Percentiles rank a stretch among this genome's conserved stretches.
phyloP scores from a whole-genome alignment of 2,113 vertebrate species.

The Gallinago paraguaiae region DNA sequence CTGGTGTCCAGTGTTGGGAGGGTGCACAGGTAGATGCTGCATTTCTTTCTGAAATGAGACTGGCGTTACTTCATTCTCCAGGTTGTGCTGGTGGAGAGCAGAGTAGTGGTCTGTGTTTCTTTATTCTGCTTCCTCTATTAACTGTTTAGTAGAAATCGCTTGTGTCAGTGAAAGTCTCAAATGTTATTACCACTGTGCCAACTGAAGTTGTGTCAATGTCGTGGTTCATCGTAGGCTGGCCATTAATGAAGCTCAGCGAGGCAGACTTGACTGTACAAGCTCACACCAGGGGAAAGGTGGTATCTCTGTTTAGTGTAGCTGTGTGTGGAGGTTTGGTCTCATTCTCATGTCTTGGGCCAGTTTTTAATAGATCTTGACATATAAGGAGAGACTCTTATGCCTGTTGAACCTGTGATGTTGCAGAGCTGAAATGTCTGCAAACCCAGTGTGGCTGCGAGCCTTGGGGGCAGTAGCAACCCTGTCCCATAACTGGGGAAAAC shows the following conservation, averaged over 20 bases:
- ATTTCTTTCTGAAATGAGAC: not conserved
- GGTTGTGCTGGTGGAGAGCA: not conserved
- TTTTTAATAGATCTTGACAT: not conserved
- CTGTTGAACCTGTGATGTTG: not conserved
- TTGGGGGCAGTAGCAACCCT: not conserved
- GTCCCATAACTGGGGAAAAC: not conserved
- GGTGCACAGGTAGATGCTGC: not conserved
- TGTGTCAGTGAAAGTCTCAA: not conserved
- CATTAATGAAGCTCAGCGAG: rapidly evolving
- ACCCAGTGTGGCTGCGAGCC: not conserved
- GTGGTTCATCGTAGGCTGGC: not conserved
- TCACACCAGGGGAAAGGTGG: not conserved
- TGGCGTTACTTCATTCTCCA: not conserved
- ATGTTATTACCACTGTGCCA: not conserved
- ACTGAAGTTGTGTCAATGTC: not conserved
- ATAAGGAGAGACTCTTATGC: not conserved
- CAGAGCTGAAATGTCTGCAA: not conserved
- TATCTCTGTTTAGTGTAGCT: not conserved
- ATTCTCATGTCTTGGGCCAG: not conserved
- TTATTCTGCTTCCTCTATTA: not conserved
- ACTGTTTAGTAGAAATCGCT: not conserved
- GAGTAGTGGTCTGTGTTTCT: not conserved
- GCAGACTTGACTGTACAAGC: not conserved
- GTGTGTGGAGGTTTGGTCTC: not conserved
- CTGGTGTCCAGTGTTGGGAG: not conserved